Conservation (phyloP, 1,140 invertebrate genomes). For the Gryllus bimaculatus region DNA sequence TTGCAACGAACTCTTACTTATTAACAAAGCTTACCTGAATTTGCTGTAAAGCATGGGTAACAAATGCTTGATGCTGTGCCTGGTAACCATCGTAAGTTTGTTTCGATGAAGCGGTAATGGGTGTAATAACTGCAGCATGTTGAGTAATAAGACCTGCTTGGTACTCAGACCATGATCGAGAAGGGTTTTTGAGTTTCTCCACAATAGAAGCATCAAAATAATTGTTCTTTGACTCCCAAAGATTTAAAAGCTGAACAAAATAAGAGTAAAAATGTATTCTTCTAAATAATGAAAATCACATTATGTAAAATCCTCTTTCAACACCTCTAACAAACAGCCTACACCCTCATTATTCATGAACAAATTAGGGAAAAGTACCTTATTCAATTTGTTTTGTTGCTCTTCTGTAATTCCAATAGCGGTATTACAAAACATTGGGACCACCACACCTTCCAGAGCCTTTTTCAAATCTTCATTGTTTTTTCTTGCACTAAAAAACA, state of each 20-base stretch:
- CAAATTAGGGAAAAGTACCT: slow-evolving; percentile 39
- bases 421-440: slow-evolving; percentile 93
- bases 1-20: no score
- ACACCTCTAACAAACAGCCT: no score
- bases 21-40: slow-evolving; percentile 48
- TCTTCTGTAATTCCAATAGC: slow-evolving; percentile 70
- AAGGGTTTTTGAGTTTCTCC: slow-evolving; percentile 70
- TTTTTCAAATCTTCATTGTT: slow-evolving; percentile 85
- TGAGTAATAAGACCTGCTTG: slow-evolving; percentile 71
- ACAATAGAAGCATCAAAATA: slow-evolving; percentile 81
- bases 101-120: slow-evolving; percentile 64
- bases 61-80: slow-evolving; percentile 90
- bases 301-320: no score
- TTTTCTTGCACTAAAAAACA: slow-evolving; percentile 74
- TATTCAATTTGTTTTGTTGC: slow-evolving; percentile 80
- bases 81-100: slow-evolving; percentile 69
- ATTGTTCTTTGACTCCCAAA: slow-evolving; percentile 95
- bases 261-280: slow-evolving; percentile 7
- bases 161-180: slow-evolving; percentile 70
- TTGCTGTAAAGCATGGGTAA: slow-evolving; percentile 79
- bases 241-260: slow-evolving; percentile 54
- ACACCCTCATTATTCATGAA: no score
- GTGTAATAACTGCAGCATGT: slow-evolving; percentile 62
- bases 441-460: slow-evolving; percentile 84
- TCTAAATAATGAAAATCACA: no score